Conservation (phyloP, 2,113 vertebrate species). For the Entomyzon cyanotis region DNA sequence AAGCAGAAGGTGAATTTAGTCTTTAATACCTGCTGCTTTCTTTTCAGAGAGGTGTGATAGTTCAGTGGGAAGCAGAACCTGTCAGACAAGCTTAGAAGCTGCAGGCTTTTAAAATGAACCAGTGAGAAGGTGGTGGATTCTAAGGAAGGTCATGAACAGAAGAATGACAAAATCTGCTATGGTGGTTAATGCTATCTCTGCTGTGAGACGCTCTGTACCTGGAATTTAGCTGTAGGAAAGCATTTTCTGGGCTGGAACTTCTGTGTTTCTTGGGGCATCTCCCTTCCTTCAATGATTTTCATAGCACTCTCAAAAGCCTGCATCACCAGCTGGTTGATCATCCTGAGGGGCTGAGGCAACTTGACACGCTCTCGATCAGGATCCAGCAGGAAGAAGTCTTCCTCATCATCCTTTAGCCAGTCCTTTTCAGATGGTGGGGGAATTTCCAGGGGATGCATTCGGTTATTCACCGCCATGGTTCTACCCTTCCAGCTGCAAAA, state of each 20-base stretch:
- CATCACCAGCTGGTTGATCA: constrained; percentile 74
- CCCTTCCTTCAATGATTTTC: constrained; percentile 68
- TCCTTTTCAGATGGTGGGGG: constrained; percentile 69
- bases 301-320: constrained; percentile 67
- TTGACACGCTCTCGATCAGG: constrained; percentile 22
- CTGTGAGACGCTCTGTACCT: constrained; percentile 66
- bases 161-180: not conserved
- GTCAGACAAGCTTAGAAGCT: constrained; percentile 4
- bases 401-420: constrained; percentile 61
- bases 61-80: constrained; percentile 35
- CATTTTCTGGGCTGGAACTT: constrained; percentile 21
- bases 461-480: constrained; percentile 17
- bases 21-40: not conserved
- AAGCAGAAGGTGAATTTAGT: not conserved
- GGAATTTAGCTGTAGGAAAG: constrained; percentile 47
- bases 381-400: constrained; percentile 65
- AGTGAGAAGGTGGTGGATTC: not conserved
- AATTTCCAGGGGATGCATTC: constrained; percentile 45
- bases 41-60: constrained; percentile 14
- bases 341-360: constrained; percentile 77
- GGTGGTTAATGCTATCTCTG: not conserved
- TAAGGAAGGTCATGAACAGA: not conserved
- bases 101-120: not conserved
- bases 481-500: not conserved
- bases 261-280: not conserved